These are phyloP conservation scores for Holacanthella duospinosa DNA, from an alignment of 2,888 invertebrate species.

Conservation along the genomic window DNA sequence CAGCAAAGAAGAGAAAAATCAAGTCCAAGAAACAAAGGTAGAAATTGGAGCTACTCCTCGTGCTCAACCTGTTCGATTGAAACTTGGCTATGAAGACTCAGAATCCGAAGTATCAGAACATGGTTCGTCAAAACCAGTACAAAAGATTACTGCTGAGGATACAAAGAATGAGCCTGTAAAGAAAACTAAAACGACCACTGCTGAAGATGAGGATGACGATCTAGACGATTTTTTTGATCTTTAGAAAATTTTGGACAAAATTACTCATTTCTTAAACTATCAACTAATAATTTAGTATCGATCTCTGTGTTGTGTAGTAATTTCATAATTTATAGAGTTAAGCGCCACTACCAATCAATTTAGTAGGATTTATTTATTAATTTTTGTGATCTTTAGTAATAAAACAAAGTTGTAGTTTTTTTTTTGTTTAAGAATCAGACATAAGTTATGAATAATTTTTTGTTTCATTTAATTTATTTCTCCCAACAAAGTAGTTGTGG, in stretches of 20 bases:
- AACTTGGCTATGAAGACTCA: conserved; percentile 28
- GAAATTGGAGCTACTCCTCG: no score
- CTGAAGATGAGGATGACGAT: conserved; percentile 20
- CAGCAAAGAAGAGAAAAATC: no score
- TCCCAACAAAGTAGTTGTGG: not conserved
- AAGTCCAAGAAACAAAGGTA: no score
- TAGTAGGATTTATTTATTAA: no score
- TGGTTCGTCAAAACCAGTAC: conserved; percentile 6
- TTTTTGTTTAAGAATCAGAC: not conserved
- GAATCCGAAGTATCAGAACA: conserved; percentile 20
- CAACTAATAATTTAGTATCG: no score
- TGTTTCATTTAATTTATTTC: not conserved
- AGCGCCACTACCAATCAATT: no score
- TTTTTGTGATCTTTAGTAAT: no score
- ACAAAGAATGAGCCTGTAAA: not conserved
- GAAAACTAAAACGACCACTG: not conserved
- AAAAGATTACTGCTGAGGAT: not conserved
- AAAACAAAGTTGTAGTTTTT: no score
- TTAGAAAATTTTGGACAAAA: no score
- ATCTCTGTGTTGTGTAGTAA: no score
- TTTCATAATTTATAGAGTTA: not conserved
- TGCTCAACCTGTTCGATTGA: conserved; percentile 15
- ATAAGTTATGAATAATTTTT: not conserved
- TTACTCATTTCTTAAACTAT: no score
- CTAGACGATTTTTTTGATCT: conserved; percentile 26